Conservation (phyloP, 2,888 invertebrate genomes). For the Eustalomyia histrio region DNA sequence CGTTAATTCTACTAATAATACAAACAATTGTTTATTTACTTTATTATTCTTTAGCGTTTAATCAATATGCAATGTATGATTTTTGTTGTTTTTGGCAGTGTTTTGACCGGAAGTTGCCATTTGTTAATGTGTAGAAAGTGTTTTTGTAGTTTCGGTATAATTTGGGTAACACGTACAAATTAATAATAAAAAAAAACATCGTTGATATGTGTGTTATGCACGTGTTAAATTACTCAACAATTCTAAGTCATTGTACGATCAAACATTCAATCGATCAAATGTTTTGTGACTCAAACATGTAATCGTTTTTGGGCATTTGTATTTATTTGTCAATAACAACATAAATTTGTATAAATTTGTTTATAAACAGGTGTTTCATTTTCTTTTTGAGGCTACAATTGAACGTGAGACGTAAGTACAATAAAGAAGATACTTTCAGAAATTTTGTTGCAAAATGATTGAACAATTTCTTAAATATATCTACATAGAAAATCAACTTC, state of each 20-base stretch:
- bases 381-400: conserved; percentile 52
- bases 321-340: conserved; percentile 59
- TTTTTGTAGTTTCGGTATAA: conserved; percentile 59
- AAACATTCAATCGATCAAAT: background rate
- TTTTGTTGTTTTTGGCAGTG: conserved; percentile 57
- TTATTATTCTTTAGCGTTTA: conserved; percentile 15
- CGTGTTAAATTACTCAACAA: conserved; percentile 51
- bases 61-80: conserved; percentile 53
- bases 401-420: conserved; percentile 46
- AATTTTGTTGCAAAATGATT: background rate
- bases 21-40: conserved; percentile 31
- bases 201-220: conserved; percentile 58
- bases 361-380: conserved; percentile 65
- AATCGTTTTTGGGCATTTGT: conserved; percentile 42
- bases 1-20: conserved; percentile 50
- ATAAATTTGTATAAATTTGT: conserved; percentile 62
- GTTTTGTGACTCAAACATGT: conserved; percentile 40
- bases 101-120: conserved; percentile 62
- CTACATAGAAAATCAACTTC: too few species aligned
- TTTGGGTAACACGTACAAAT: conserved; percentile 60
- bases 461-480: too few species aligned
- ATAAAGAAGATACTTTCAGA: conserved; percentile 6
- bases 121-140: conserved; percentile 62
- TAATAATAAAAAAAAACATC: background rate
- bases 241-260: conserved; percentile 23